Evolutionary conservation across 2,113 vertebrate genomes (phyloP).

Genomic region (Scopus umbretta): DNA sequence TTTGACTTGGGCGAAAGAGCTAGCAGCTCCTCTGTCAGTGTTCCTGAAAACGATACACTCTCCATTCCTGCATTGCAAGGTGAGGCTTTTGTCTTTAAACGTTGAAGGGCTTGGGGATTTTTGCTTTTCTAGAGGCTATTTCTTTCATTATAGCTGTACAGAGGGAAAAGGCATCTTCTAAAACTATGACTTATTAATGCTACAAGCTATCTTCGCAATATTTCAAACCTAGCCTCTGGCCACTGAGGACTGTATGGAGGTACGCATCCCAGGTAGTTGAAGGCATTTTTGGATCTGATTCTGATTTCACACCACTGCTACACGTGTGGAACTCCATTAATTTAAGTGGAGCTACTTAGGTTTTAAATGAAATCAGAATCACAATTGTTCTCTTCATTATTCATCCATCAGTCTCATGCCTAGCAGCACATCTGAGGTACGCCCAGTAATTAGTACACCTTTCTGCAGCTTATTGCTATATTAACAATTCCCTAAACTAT

Average conservation of each 20-base stretch:
- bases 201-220: neutral
- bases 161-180: neutral
- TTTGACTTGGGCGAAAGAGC: neutral
- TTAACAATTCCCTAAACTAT: conserved; percentile 43
- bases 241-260: neutral
- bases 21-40: neutral
- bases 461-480: conserved; percentile 23
- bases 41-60: neutral
- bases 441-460: conserved; percentile 17
- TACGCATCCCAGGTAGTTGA: neutral
- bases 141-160: neutral
- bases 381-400: conserved; percentile 6
- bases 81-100: neutral
- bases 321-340: neutral
- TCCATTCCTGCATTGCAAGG: neutral
- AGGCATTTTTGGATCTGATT: neutral
- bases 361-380: conserved; percentile 37
- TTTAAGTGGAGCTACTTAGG: neutral
- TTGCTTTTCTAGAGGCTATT: conserved; percentile 10
- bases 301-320: neutral
- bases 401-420: conserved; percentile 3
- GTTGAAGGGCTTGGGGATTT: neutral
- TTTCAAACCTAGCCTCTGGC: neutral
- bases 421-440: neutral
- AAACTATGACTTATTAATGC: conserved; percentile 4